Evolutionary conservation across 2,888 invertebrate species (phyloP).

Genomic region (Cosmia trapezina): DNA sequence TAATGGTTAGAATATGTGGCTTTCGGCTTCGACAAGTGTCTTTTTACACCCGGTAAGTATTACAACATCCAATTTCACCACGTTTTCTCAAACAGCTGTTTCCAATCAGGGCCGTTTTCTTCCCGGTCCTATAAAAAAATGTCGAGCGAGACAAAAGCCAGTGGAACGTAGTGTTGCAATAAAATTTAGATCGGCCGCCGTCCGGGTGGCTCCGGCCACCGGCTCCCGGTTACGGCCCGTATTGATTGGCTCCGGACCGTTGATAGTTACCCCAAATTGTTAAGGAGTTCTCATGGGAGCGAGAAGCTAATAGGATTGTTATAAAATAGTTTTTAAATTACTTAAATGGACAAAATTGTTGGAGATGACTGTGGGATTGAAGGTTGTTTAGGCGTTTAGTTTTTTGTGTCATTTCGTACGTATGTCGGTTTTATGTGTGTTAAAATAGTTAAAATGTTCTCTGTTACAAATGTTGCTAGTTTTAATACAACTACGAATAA

Average conservation of each 20-base stretch:
- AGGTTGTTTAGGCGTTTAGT: background rate
- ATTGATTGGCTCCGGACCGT: constrained; percentile 50
- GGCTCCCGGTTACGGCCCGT: constrained; percentile 32
- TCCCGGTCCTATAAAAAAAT: constrained; percentile 27
- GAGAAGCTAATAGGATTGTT: constrained; percentile 15
- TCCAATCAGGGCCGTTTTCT: constrained; percentile 22
- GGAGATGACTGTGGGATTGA: background rate
- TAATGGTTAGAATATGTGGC: too few relatives aligned
- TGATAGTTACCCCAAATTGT: constrained; percentile 32
- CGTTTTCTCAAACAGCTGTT: constrained; percentile 36
- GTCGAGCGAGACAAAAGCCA: constrained; percentile 22
- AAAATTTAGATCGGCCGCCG: constrained; percentile 43
- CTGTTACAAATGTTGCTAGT: background rate
- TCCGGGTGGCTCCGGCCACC: constrained; percentile 17
- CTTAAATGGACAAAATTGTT: constrained; percentile 29
- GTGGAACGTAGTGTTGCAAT: constrained; percentile 50
- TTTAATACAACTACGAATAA: background rate
- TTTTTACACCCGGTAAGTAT: too few relatives aligned
- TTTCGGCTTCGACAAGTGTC: too few relatives aligned
- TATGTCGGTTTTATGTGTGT: too few relatives aligned
- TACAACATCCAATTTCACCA: constrained; percentile 8
- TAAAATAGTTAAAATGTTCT: background rate
- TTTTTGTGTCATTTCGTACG: constrained; percentile 2
- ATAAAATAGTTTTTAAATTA: constrained; percentile 42
- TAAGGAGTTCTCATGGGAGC: constrained; percentile 37